These are phyloP conservation scores for Stegostoma tigrinum DNA, from an alignment of 2,113 vertebrate genomes.

Conservation along the genomic window DNA sequence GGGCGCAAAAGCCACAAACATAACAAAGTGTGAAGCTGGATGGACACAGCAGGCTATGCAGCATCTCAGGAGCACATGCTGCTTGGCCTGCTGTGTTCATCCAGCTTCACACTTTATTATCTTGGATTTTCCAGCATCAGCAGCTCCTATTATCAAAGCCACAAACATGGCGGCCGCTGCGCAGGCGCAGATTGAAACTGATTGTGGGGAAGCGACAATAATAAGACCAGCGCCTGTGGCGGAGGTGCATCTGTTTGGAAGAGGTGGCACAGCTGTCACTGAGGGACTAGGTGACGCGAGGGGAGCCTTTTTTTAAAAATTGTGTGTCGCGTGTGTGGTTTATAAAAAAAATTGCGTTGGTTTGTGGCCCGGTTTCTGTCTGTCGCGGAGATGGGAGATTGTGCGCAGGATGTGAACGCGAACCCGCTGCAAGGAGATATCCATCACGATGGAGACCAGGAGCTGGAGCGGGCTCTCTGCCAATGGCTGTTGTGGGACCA, in stretches of 20 bases:
- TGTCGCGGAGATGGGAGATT: constrained; percentile 53
- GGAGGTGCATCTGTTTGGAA: too few relatives aligned
- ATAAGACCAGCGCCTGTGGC: not conserved
- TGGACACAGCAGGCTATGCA: too few relatives aligned
- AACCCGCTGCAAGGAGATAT: constrained; percentile 49
- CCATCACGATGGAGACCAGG: constrained; percentile 64
- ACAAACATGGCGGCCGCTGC: not conserved
- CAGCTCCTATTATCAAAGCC: too few relatives aligned
- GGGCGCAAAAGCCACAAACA: not conserved
- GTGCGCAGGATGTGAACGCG: constrained; percentile 64
- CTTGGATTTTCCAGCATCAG: too few relatives aligned
- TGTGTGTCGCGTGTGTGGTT: not conserved
- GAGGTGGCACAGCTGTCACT: not conserved
- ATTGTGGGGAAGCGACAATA: not conserved
- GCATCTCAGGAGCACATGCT: too few relatives aligned
- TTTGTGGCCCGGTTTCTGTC: not conserved
- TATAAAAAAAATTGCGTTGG: not conserved
- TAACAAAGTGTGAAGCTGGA: too few relatives aligned
- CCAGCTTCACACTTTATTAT: too few relatives aligned
- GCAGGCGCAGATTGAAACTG: not conserved
- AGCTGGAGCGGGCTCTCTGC: constrained; percentile 66
- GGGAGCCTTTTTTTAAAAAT: not conserved
- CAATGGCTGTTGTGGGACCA: constrained; percentile 82
- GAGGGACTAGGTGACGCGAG: not conserved
- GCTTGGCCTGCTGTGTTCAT: too few relatives aligned